Evolutionary conservation across 2,797 vertebrate species (phyloP), one percentile per base, ranked within the genome.

Genomic region (Notoglanidium macrostoma): DNA sequence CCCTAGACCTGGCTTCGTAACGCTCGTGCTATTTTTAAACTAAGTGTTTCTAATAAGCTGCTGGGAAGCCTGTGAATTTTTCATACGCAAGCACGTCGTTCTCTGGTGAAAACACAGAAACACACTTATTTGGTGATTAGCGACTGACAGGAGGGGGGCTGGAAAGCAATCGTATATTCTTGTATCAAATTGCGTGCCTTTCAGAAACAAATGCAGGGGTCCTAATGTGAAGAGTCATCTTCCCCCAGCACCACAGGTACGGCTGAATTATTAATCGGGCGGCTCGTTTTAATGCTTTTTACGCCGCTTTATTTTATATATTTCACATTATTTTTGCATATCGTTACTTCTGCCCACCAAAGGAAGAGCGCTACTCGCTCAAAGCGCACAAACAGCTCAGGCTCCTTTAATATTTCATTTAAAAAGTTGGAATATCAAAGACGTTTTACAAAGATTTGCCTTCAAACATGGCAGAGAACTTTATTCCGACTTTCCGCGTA

Each of bases 111-210:
- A 96, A 96, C 95, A 96, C 94, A 94, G 94, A 95, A 96, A 96
- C 94, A 96, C 95, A 94, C 95, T 96, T 95, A 96, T 96, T 96
- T 95, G 93, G 95, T 96, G 95, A 96, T 96, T 95, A 96, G 95
- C 93, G 91, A 94, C 94, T 95, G 95, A 95, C 95, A 96, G 94
- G 94, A 94, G 90, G 93, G 29, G 59, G 35, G 79, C 3, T 1
- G 15, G 9, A 94, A 94, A 95, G 92, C 93, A 95, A 95, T 94
- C 92, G 93, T 95, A 95, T 95, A 95, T 94, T 94, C 94, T 95
- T 95, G 95, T 95, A 95, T 96, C 92, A 95, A 95, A 95, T 95
- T 94, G 94, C 95, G 94, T 93, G 95, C 92, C 95, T 95, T 96
- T 95, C 94, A 95, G 95, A 95, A 95, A 94, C 84, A 90, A 88